Base-by-base conservation (phyloP, 1,140 invertebrate genomes). In the Drosophila truncata region DNA sequence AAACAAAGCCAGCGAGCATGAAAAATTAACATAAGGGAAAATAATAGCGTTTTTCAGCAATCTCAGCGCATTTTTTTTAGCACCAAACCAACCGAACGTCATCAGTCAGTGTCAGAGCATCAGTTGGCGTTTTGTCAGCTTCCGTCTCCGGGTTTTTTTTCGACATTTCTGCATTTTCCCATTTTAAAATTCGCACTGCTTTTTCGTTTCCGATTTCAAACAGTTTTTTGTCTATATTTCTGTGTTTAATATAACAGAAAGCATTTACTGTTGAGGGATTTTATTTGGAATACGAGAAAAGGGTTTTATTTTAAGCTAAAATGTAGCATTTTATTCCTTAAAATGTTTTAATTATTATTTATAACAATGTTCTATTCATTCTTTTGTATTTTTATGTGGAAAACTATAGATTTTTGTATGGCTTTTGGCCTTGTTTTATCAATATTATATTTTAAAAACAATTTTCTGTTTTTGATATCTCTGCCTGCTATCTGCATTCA, bases 111-210 rank as follows among this genome's bases (percentile, higher is more conserved):
- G 85, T 88, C 85, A 91, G 54, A 47, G 58, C 64, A 42, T 54
- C 66, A 74, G 62, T 71, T 90, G 82, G 76, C 86, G 72, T 90
- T 91, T 82, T 91, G 82, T 91, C 86, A 82, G 85, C 85, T 90
- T 91, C 85, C 85, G 86, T 76, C 47, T 44, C 47, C 52, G 52
- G 70, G 46, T 55, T 54, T 52, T 44, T 44, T 20, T 50, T 13
- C 31, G 18, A 35, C 50, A 54, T 54, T 50, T 50, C 47, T 50
- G 25, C 80, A 82, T 85, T 80, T 77, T 66, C 29, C 29, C 59
- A 72, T 72, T 72, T 31, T n/a, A 37, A 55, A 55, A 55, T 14
- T 20, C 20, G 37, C 13, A 16, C 50, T 35, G 29, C 60, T 44
- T 67, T 75, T 74, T 64, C 23, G 11, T 18, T 44, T 70, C 44